Evolutionary conservation across 2,797 vertebrate species (phyloP).

Genomic region (Microctenopoma lineatum): DNA sequence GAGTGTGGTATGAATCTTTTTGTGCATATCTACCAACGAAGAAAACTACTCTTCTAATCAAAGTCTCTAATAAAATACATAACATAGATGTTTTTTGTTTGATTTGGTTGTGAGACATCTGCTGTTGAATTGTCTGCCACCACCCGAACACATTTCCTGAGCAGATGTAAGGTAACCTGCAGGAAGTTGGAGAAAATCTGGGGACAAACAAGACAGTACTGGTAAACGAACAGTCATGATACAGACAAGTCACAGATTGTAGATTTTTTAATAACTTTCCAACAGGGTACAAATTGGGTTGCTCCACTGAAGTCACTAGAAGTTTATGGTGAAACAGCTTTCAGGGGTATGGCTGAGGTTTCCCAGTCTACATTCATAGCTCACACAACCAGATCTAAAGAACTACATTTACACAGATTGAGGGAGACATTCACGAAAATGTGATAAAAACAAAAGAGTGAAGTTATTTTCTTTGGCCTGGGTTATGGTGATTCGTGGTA

Average conservation of each 20-base stretch:
- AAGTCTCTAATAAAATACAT: no score
- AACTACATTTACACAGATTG: background rate
- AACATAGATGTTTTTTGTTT: no score
- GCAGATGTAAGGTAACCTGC: background rate
- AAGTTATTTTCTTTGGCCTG: conserved; percentile 49
- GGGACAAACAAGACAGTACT: no score
- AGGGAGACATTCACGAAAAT: conserved; percentile 8
- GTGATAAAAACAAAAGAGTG: background rate
- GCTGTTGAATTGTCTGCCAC: no score
- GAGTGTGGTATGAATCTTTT: no score
- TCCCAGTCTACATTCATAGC: conserved; percentile 39
- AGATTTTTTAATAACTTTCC: conserved; percentile 79
- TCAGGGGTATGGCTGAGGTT: conserved; percentile 38
- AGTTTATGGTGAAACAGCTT: conserved; percentile 59
- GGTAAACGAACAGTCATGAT: background rate
- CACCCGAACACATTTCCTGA: background rate
- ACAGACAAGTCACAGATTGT: conserved; percentile 27
- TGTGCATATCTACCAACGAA: no score
- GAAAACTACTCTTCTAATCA: no score
- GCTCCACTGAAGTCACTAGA: conserved; percentile 71
- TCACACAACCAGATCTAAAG: conserved; percentile 14
- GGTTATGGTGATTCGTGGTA: conserved; percentile 12
- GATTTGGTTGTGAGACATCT: no score
- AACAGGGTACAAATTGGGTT: conserved; percentile 77
- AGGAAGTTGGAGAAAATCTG: background rate